Evolutionary conservation across 2,888 invertebrate genomes (phyloP), one percentile per base, ranked within the genome.

Genomic region (Mimachlamys varia): DNA sequence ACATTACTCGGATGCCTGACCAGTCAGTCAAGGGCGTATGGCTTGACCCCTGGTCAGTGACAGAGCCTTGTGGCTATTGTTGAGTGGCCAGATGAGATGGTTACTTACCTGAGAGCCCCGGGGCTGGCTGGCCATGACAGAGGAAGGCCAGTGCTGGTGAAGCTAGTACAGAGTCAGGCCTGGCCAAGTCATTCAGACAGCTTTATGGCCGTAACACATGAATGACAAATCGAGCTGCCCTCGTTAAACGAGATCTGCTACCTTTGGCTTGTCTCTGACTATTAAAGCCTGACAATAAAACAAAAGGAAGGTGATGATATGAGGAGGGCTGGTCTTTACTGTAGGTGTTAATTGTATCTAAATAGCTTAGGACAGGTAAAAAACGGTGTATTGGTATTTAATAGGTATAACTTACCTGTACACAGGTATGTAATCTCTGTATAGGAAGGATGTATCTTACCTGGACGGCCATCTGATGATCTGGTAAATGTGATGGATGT

Each of bases 291-390:
- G 33, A 33, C 33, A 76, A 76, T 76, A 76, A 76, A 76, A 76
- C 76, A 76, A 76, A 76, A 76, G 76, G 27, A 12, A 76, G 27
- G 76, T 76, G 76, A 76, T 76, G 76, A 76, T 76, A 33, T 4
- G 76, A 76, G 76, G 76, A 76, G 76, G 76, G 10, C 76, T 13
- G 33, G 76, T 76, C 76, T 76, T 33, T 76, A 76, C 76, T 33
- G 76, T 76, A 76, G 76, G 76, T 76, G 76, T 76, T 76, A 76
- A 76, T 76, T 33, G 76, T 76, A 33, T 76, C 76, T 76, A 76
- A 76, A 76, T 76, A 76, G 27, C 76, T 62, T 62, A 7, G n/a
- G 22, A 76, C 33, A 76, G 76, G 76, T 76, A 76, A 76, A 76
- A 76, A 76, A 76, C 19, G 0, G 33, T 76, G 13, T 27, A 76